Evolutionary conservation across 2,888 invertebrate genomes (phyloP).

Genomic region (Litoditis marina): DNA sequence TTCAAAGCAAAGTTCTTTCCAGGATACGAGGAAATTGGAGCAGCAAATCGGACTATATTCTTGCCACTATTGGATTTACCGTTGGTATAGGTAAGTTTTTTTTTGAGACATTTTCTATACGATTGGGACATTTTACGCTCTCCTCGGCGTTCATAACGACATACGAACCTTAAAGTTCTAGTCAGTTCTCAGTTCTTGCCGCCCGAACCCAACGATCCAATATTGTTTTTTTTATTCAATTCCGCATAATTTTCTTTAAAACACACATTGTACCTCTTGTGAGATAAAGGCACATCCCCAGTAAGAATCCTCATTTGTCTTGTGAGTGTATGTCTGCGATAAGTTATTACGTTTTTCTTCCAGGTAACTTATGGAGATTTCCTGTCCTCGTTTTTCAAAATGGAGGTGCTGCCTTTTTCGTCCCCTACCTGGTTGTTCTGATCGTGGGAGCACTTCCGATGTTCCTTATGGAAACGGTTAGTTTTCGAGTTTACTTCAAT

Average conservation of each 20-base stretch:
- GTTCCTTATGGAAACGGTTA: conserved; percentile 74
- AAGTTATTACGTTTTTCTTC: conserved; percentile 62
- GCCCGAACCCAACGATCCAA: too few species aligned
- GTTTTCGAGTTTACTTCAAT: conserved; percentile 2
- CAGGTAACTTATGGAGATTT: conserved; percentile 71
- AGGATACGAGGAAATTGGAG: conserved; percentile 64
- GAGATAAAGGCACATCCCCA: too few species aligned
- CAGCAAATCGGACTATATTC: conserved; percentile 67
- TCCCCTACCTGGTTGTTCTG: conserved; percentile 78
- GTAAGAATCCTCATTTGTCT: neutral
- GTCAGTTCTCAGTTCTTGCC: too few species aligned
- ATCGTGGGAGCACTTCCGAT: conserved; percentile 78
- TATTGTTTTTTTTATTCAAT: too few species aligned
- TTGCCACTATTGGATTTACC: conserved; percentile 68
- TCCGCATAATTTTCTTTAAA: too few species aligned
- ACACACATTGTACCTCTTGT: too few species aligned
- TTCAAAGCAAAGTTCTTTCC: too few species aligned
- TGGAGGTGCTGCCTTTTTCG: conserved; percentile 70
- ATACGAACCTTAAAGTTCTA: too few species aligned
- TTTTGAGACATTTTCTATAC: neutral
- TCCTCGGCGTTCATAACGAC: neutral
- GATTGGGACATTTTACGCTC: neutral
- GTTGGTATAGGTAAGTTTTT: conserved; percentile 50
- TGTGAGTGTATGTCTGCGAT: neutral
- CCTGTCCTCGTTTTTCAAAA: conserved; percentile 65